Conservation (phyloP, 2,888 invertebrate genomes). For the Eumerus sabulonum region DNA sequence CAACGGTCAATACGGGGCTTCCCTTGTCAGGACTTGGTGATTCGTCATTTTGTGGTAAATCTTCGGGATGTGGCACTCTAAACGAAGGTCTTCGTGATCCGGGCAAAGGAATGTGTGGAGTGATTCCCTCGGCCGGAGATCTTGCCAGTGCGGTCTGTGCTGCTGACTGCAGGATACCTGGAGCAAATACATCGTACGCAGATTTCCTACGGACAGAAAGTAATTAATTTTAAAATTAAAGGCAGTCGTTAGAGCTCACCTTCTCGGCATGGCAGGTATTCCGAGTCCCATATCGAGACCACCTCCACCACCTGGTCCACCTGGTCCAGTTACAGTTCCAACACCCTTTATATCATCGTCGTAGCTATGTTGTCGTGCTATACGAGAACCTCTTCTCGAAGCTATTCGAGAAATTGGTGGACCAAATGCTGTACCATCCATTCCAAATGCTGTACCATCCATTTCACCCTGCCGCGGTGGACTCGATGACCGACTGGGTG, state of each 20-base stretch:
- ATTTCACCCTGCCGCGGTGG: constrained; percentile 79
- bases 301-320: constrained; percentile 69
- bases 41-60: constrained; percentile 79
- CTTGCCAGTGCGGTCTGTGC: constrained; percentile 74
- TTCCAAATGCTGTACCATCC: constrained; percentile 73
- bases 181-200: constrained; percentile 90
- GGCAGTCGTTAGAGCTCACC: constrained; percentile 76
- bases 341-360: constrained; percentile 86
- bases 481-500: constrained; percentile 82
- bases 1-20: constrained; percentile 82
- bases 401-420: constrained; percentile 78
- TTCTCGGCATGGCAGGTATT: constrained; percentile 87
- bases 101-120: constrained; percentile 75
- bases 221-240: neutral
- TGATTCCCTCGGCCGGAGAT: constrained; percentile 77
- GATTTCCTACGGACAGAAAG: constrained; percentile 79
- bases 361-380: constrained; percentile 89
- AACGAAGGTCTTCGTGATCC: constrained; percentile 83
- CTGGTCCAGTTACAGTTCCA: constrained; percentile 71
- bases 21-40: constrained; percentile 81
- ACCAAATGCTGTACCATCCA: constrained; percentile 72
- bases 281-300: constrained; percentile 82
- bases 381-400: constrained; percentile 82
- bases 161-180: constrained; percentile 80
- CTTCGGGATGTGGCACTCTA: constrained; percentile 81